A percentile compares a stretch with the other conserved stretches of the same genome.
Conservation (phyloP, 1,140 invertebrate species). For the Halesus radiatus region DNA sequence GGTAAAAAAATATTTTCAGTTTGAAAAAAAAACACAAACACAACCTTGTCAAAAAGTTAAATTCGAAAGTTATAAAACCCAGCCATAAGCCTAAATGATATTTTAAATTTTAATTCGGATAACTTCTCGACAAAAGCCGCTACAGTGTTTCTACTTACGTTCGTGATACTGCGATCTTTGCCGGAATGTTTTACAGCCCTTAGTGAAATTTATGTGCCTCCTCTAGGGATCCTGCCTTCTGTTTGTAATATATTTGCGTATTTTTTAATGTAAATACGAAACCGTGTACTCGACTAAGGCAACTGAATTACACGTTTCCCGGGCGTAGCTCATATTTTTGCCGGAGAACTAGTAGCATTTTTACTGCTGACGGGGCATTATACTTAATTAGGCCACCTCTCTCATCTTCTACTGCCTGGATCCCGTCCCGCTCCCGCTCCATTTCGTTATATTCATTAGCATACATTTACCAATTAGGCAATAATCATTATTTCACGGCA, state of each 20-base stretch:
- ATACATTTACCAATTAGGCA: no score
- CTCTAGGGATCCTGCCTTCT: not conserved
- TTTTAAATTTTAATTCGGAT: conserved; percentile 17
- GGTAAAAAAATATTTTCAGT: no score
- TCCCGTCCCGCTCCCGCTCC: no score
- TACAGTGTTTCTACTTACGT: not conserved
- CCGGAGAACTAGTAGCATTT: not conserved
- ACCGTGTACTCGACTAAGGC: not conserved
- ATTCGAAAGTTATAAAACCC: not conserved
- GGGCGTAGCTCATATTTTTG: not conserved
- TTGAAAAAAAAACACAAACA: no score
- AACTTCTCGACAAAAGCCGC: conserved; percentile 15
- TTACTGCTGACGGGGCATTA: conserved; percentile 15
- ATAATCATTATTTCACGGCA: no score
- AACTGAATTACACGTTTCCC: not conserved
- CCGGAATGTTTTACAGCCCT: conserved; percentile 6
- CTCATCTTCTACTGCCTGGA: no score
- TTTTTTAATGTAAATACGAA: conserved; percentile 33
- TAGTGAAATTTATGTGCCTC: conserved; percentile 28
- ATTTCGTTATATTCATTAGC: no score
- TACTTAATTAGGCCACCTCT: not conserved
- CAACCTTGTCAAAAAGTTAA: not conserved
- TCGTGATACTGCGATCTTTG: conserved; percentile 24
- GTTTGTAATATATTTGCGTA: conserved; percentile 32
- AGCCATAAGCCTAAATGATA: conserved; percentile 19